A percentile compares a stretch with the other conserved stretches of the same genome.
Evolutionary conservation across 2,888 invertebrate genomes (phyloP).

Genomic region (Epistrophe grossulariae): DNA sequence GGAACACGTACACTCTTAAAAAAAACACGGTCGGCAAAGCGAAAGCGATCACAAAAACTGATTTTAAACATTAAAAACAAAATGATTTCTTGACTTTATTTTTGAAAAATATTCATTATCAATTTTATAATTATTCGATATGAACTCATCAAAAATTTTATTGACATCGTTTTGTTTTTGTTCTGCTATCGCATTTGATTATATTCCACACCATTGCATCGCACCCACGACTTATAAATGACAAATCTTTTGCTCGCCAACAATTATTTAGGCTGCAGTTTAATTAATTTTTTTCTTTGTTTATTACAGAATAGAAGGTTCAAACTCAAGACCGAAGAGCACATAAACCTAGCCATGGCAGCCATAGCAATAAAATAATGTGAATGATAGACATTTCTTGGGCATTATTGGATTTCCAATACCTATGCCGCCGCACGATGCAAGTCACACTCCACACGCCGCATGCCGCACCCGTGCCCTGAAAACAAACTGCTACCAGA

Average conservation of each 20-base stretch:
- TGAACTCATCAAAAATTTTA: conserved; percentile 46
- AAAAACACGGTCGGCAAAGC: neutral
- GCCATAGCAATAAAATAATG: conserved; percentile 55
- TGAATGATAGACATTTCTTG: conserved; percentile 62
- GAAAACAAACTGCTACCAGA: conserved; percentile 1
- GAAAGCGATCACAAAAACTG: conserved; percentile 56
- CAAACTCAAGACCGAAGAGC: conserved; percentile 40
- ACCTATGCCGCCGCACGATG: neutral
- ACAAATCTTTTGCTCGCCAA: conserved; percentile 54
- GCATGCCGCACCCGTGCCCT: neutral
- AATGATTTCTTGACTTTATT: conserved; percentile 7
- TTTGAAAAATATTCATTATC: conserved; percentile 55
- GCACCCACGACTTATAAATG: conserved; percentile 41
- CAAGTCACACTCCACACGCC: too few species aligned
- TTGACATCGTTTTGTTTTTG: conserved; percentile 56
- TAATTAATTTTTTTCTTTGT: conserved; percentile 19
- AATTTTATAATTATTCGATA: conserved; percentile 40
- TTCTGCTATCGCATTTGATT: conserved; percentile 68
- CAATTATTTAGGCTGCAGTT: conserved; percentile 24
- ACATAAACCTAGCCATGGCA: conserved; percentile 31
- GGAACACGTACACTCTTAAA: conserved; percentile 30
- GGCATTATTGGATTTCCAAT: conserved; percentile 56
- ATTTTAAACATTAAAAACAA: conserved; percentile 58
- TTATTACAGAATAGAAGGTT: conserved; percentile 37
- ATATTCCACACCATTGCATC: conserved; percentile 44